These are phyloP conservation scores for Xenopus laevis DNA, from an alignment of 2,113 vertebrate species.

Conservation along the genomic window DNA sequence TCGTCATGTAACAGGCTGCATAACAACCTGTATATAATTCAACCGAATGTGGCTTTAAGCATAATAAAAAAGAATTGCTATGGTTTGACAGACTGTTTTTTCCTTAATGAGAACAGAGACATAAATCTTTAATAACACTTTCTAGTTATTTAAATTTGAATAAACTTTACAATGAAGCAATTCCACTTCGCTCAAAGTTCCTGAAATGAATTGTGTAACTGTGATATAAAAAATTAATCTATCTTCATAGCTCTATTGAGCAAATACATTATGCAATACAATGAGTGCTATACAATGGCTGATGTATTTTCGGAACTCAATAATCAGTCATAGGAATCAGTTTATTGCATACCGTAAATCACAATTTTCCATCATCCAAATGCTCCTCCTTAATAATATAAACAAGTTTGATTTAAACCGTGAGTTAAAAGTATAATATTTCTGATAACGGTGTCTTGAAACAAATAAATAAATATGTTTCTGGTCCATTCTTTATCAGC, in stretches of 20 bases:
- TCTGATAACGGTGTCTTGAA: too few relatives aligned
- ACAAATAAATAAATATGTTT: too few relatives aligned
- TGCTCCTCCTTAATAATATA: neutral
- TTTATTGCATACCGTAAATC: constrained; percentile 1
- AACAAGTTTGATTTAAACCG: constrained; percentile 19
- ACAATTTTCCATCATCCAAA: constrained; percentile 8
- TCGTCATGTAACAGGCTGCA: too few relatives aligned
- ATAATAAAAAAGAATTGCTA: too few relatives aligned
- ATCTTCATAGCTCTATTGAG: constrained; percentile 21
- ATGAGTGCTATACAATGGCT: neutral
- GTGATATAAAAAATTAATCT: constrained; percentile 26
- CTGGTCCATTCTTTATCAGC: too few relatives aligned
- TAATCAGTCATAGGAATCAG: constrained; percentile 18
- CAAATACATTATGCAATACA: constrained; percentile 23
- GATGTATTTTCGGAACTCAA: constrained; percentile 26
- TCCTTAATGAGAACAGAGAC: neutral
- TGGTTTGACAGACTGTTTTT: neutral
- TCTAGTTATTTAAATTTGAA: constrained; percentile 6
- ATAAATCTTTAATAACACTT: neutral
- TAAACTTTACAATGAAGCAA: neutral
- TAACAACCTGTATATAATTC: too few relatives aligned
- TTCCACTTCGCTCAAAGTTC: constrained; percentile 10
- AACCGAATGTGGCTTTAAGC: too few relatives aligned
- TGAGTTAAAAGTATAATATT: constrained; percentile 11
- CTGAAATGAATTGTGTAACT: constrained; percentile 17